Evolutionary conservation across 2,113 vertebrate genomes (phyloP), one percentile per base, ranked within the genome.

Genomic region (Albula goreensis): DNA sequence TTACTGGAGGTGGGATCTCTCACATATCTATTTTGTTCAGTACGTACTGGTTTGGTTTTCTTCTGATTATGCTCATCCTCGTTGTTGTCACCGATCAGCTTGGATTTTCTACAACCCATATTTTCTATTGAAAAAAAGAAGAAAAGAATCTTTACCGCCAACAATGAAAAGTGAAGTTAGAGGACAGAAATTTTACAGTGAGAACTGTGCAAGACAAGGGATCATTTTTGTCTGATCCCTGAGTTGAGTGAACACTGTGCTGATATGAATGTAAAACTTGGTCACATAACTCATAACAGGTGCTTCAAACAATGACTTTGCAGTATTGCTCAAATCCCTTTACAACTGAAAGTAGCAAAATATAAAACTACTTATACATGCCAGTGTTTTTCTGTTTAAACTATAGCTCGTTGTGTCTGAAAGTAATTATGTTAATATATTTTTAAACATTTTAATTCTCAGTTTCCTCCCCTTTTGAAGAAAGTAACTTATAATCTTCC

Each of bases 31-130:
- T 95, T 96, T 96, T 93, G 93, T 91, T 97, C 97, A 92, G 95
- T 94, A 96, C 95, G 96, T 96, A 94, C 96, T 95, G 96, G 93
- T 95, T 95, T 93, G 88, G 91, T 90, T 88, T 87, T 96, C 96
- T 98, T 99, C 90, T 89, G 84, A 93, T 96, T 96, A 94, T 95
- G 87, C 90, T 93, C 94, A 94, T 92, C 95, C 91, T 93, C 93
- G 92, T 92, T 94, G 92, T 95, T 92, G 93, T 89, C 94, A 31
- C 93, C 94, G 89, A 92, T 96, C 91, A 96, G 93, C 94, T 96
- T 98, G 96, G 98, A 99, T 95, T 97, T 96, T 95, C 97, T 96
- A 95, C 97, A 98, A 96, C 98, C 98, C 98, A 99, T 99, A 93
- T 93, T 97, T 96, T 93, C 96, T 97, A 95, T 92, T 90, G 89